Evolutionary conservation across 2,888 invertebrate species (phyloP), one percentile per base, ranked within the genome.

Genomic region (Kryphioiulus occultus): DNA sequence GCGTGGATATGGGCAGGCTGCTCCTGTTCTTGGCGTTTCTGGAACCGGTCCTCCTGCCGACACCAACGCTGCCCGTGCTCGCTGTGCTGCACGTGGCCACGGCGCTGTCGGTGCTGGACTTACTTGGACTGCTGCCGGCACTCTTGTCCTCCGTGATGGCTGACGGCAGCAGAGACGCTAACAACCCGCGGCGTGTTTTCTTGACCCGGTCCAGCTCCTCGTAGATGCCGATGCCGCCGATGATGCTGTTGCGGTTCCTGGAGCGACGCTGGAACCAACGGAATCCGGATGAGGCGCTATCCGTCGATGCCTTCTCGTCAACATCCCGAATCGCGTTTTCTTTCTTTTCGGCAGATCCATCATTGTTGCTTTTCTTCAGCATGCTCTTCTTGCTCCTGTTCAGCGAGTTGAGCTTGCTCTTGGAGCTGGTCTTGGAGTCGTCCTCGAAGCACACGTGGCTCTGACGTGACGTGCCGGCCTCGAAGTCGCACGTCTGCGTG

Each of bases 1-100:
- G 88, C n/a, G 89, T 89, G 12, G 90, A 89, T 47, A 90, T 89
- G 26, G 89, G 89, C 78, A 89, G 85, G 53, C 86, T 88, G 47
- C 85, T 87, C n/a, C 87, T 85, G 26, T 85, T 22, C 32, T 85
- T 85, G n/a, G n/a, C 19, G 17, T 88, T 88, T 22, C 12, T 59
- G 78, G 19, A 9, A 32, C 30, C 9, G 19, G 68, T 78, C 15
- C 53, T 26, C 22, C 35, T 53, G n/a, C 39, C 26, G 2, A 39
- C 26, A 17, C 47, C 35, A 32, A 10, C 26, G 19, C 47, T 59
- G 26, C 39, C 44, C n/a, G n/a, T n/a, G 19, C 44, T 59, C 9
- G 39, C 26, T 39, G 19, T 87, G 19, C 44, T 42, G 30, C 30
- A 44, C 5, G 85, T 85, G 30, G 84, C 82, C 15, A 88, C 88